Conservation (phyloP, 2,113 vertebrate species). For the Glareola pratincola region DNA sequence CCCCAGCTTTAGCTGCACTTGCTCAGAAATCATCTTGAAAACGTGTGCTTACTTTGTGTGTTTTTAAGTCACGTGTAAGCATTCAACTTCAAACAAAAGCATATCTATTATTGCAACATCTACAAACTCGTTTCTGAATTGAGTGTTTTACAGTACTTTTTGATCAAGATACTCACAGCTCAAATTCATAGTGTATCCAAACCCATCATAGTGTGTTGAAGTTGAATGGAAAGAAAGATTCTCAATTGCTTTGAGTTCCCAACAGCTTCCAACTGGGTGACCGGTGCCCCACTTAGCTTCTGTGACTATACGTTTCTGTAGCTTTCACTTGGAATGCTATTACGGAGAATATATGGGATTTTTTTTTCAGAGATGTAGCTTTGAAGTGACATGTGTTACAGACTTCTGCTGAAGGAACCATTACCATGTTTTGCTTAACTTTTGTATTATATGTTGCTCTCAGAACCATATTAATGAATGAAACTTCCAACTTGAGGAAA, state of each 20-base stretch:
- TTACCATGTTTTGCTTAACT: neutral
- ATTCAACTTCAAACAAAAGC: neutral
- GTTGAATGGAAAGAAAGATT: neutral
- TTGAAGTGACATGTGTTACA: neutral
- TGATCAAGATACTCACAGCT: neutral
- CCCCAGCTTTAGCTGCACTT: neutral
- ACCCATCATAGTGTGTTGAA: neutral
- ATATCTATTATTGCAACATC: fast-evolving
- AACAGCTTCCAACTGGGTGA: neutral
- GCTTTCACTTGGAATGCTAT: neutral
- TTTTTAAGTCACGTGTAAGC: neutral
- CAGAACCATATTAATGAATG: neutral
- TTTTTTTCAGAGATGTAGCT: neutral
- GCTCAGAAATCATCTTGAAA: neutral
- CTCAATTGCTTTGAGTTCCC: neutral
- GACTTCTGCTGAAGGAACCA: neutral
- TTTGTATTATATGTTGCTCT: neutral
- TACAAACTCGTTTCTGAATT: neutral
- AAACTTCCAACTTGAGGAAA: neutral
- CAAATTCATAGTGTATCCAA: neutral
- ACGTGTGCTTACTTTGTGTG: neutral
- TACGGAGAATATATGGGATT: neutral
- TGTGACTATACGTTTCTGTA: neutral
- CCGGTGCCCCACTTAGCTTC: neutral
- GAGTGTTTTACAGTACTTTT: neutral